Evolutionary conservation across 2,888 invertebrate genomes (phyloP), one percentile per base, ranked within the genome.

Genomic region (Unio pictorum): DNA sequence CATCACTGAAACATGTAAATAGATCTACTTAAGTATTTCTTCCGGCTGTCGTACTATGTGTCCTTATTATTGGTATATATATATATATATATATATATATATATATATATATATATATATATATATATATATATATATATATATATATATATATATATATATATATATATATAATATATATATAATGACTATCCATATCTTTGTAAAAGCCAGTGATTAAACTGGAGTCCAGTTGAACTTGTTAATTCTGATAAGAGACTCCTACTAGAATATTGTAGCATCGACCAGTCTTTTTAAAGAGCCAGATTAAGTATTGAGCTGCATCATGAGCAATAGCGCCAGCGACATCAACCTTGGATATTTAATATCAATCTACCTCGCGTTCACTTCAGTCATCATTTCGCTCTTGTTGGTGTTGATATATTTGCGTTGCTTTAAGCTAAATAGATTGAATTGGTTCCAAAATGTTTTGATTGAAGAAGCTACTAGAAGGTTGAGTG

Each of bases 361-460:
- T 61, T 64, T 77, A 64, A 72, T 79, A 55, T 72, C 71, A 28
- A 71, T 76, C 34, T 74, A 75, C 61, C 70, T 72, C 20, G 60
- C 69, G 59, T 72, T 81, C 28, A 72, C 80, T 18, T 63, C 72
- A 18, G 67, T 73, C 8, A 54, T 82, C n/a, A 63, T 80, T 20
- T 54, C 69, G 11, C 71, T 81, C 55, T 58, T 74, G 17, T 63
- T 76, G 18, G 68, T 75, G n/a, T 86, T 92, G 7, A 80, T 92
- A 3, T 92, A 92, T 76, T 90, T 92, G 55, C 91, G 91, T 63
- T 92, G 92, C 82, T 91, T 92, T 26, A 90, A 90, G 70, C 91
- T 91, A 61, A 92, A 92, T 82, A 90, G 91, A 56, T 90, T 93
- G 58, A 93, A 93, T 86, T 93, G 93, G 93, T 93, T 92, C 80